Percentiles rank a stretch among this genome's conserved stretches.
Conservation (phyloP, 2,797 vertebrate species). For the Intellagama lesueurii region DNA sequence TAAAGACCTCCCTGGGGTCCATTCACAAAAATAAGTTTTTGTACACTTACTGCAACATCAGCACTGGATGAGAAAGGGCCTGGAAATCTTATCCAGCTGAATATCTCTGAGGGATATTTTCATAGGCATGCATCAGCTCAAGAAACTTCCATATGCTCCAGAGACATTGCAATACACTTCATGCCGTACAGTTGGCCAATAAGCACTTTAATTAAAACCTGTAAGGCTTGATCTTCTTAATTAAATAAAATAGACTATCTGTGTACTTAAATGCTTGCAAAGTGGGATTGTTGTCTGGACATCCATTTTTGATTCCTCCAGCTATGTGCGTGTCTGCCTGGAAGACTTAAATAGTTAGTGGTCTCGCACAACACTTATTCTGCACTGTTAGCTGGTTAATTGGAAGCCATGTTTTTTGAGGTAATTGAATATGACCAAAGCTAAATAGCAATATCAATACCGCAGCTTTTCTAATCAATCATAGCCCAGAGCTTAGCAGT, state of each 20-base stretch:
- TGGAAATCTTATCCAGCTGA: not conserved
- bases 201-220: conserved; percentile 19
- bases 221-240: not conserved
- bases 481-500: not conserved
- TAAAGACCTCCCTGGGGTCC: not conserved
- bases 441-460: conserved; percentile 29
- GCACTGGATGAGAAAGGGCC: not conserved
- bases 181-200: not conserved
- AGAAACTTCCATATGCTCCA: too few relatives aligned
- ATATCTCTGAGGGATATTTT: not conserved
- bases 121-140: not conserved
- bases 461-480: conserved; percentile 43
- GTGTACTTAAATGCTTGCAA: conserved; percentile 16
- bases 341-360: conserved; percentile 44
- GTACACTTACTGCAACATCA: not conserved
- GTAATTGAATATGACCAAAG: conserved; percentile 4
- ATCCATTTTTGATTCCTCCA: conserved; percentile 10
- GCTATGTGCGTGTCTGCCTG: not conserved
- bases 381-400: not conserved
- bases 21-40: not conserved
- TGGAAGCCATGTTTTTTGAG: not conserved
- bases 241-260: conserved; percentile 7
- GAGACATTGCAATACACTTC: conserved; percentile 8
- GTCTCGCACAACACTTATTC: not conserved
- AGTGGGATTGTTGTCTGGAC: not conserved